Evolutionary conservation across 2,113 vertebrate genomes (phyloP), one percentile per base, ranked within the genome.

Genomic region (Lasiurus borealis): DNA sequence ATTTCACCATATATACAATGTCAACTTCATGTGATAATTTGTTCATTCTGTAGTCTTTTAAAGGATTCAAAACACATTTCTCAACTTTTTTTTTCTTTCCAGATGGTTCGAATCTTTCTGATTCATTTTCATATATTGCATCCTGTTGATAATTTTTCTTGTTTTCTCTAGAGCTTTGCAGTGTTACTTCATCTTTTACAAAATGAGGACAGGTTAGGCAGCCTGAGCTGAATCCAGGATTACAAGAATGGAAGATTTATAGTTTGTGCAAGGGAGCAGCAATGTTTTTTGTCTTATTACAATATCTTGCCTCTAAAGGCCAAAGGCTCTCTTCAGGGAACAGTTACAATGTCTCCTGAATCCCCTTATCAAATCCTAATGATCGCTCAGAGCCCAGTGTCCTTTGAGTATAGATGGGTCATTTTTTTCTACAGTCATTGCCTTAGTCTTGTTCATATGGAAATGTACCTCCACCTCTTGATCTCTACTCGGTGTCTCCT

Each of bases 131-230:
- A 77, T 82, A 44, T 66, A 80, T 48, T 66, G 75, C 59, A 82
- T 81, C 25, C 81, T 97, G 66, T 76, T 90, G 90, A 90, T 95
- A 90, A 93, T 90, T 90, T 96, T 95, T 88, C 81, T 87, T 94
- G 57, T 88, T 92, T 90, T 85, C 72, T 95, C 88, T 95, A 73
- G 85, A 94, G 72, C 48, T 95, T 78, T 85, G 29, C 59, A 73
- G 29, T 31, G 18, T 48, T 88, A 84, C 59, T 92, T 96, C 73
- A 82, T 95, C 25, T 13, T 78, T 92, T 96, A 88, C 44, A 66
- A 90, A 90, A 85, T 31, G 73, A 94, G 76, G 85, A 85, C 93
- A 84, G 71, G 57, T 87, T 87, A 91, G 66, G 52, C 23, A 90
- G 85, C 10, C 34, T 68, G 52, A 93, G 44, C 59, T 23, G 81